Conservation (phyloP, 1,140 invertebrate species). For the Cataglyphis hispanica region DNA sequence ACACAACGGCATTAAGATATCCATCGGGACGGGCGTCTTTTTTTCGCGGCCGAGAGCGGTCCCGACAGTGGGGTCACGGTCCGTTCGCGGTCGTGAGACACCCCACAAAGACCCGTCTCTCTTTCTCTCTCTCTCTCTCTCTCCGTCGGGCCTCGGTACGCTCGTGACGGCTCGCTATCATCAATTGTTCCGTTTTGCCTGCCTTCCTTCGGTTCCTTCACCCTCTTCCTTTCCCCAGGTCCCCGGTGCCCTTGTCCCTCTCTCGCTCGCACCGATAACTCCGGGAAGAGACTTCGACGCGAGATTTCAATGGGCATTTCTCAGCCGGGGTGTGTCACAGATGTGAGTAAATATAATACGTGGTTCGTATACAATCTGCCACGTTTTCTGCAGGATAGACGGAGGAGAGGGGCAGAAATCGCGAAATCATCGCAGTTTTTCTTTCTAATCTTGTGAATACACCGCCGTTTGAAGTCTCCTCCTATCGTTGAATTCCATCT, state of each 20-base stretch:
- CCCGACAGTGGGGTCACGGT: conserved; percentile 63
- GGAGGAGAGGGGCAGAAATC: conserved; percentile 3
- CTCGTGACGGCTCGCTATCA: conserved; percentile 70
- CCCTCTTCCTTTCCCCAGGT: background rate
- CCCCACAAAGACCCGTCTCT: conserved; percentile 68
- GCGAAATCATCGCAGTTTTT: background rate
- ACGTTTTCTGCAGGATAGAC: background rate
- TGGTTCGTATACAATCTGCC: background rate
- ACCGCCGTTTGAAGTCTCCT: background rate
- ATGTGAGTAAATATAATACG: conserved; percentile 58
- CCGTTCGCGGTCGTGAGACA: conserved; percentile 65
- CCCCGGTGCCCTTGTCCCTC: background rate
- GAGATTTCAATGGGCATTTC: conserved; percentile 72
- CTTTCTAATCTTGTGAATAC: conserved; percentile 46
- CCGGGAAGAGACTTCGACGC: conserved; percentile 44
- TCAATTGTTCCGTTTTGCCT: conserved; percentile 69
- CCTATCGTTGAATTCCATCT: conserved; percentile 67
- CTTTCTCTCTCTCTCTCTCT: conserved; percentile 13
- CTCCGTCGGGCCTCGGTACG: conserved; percentile 26
- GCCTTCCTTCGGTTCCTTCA: conserved; percentile 41
- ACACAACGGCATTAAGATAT: conserved; percentile 63
- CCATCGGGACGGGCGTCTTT: conserved; percentile 59
- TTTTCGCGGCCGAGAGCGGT: conserved; percentile 44
- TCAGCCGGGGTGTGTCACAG: conserved; percentile 44
- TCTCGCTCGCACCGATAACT: conserved; percentile 23